Evolutionary conservation across 2,888 invertebrate genomes (phyloP), one percentile per base, ranked within the genome.

Genomic region (Odontomyia ornata): DNA sequence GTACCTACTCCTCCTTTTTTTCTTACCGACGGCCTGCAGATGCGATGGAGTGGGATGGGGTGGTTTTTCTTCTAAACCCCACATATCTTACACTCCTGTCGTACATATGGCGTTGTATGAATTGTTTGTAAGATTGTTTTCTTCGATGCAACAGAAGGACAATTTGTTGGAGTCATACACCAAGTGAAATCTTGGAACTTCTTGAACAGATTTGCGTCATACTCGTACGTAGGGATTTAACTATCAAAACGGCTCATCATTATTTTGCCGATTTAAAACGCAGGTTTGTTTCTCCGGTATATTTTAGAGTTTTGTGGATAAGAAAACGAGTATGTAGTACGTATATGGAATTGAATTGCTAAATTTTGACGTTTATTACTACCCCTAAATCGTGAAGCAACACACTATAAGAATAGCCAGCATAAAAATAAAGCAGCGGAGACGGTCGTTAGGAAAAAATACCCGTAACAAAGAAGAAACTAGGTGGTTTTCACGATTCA

Each of bases 111-210:
- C 57, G 21, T 60, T 73, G 57, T 60, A 43, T 57, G 60, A 60
- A n/a, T 57, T 73, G 73, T 73, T 73, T 73, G 60, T 60, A n/a
- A n/a, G n/a, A n/a, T n/a, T n/a, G 57, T 36, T 73, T 60, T 36
- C 30, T 57, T n/a, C n/a, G 36, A 56, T 60, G 73, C 57, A 73
- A 73, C 69, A 69, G 46, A 15, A 18, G 43, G 5, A 65, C 30
- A 36, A 15, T 65, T 65, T 65, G 43, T 9, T 18, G 65, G 25
- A 62, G 15, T 9, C n/a, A 13, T 62, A 62, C 62, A 62, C 27
- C 27, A 9, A 36, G 36, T 36, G 5, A 9, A 36, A 36, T 3
- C 36, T n/a, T n/a, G n/a, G n/a, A n/a, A n/a, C n/a, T n/a, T n/a
- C n/a, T n/a, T n/a, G n/a, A n/a, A n/a, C n/a, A n/a, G n/a, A n/a